Percentiles rank a stretch among this genome's conserved stretches.
phyloP scores from a whole-genome alignment of 2,797 vertebrate species.

The Intellagama lesueurii region DNA sequence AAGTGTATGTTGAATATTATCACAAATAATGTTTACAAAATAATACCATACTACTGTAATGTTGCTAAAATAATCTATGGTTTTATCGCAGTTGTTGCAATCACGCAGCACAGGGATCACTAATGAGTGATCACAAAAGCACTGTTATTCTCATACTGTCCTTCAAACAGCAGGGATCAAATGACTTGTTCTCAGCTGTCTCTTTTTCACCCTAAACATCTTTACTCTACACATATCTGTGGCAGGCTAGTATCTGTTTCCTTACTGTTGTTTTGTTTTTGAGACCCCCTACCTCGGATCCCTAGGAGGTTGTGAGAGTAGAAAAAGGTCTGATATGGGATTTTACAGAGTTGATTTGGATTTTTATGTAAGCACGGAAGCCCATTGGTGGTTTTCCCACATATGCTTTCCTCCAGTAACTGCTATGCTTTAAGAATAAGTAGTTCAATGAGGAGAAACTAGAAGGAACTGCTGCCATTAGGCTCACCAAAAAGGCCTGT shows the following conservation, averaged over 20 bases:
- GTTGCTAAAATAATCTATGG: conserved; percentile 60
- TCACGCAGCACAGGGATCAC: conserved; percentile 40
- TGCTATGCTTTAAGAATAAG: conserved; percentile 44
- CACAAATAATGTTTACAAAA: conserved; percentile 59
- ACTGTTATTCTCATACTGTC: conserved; percentile 61
- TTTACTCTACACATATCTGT: conserved; percentile 56
- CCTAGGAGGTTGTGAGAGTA: conserved; percentile 53
- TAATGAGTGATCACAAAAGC: conserved; percentile 70
- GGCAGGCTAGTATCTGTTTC: conserved; percentile 61
- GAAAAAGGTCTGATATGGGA: conserved; percentile 61
- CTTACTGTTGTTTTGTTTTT: conserved; percentile 66
- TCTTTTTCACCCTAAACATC: conserved; percentile 74
- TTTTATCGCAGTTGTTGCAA: conserved; percentile 67
- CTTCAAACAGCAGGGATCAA: conserved; percentile 73
- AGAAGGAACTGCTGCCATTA: not conserved
- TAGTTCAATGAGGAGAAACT: conserved; percentile 42
- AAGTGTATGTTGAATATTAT: conserved; percentile 57
- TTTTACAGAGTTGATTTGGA: conserved; percentile 67
- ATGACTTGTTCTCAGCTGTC: conserved; percentile 71
- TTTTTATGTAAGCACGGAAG: conserved; percentile 53
- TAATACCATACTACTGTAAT: conserved; percentile 52
- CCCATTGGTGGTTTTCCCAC: too few relatives aligned
- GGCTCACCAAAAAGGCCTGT: too few relatives aligned
- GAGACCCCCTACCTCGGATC: conserved; percentile 59
- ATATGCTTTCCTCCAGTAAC: conserved; percentile 36